Evolutionary conservation across 2,113 vertebrate genomes (phyloP), one percentile per base, ranked within the genome.

Genomic region (Beaufortia kweichowensis): DNA sequence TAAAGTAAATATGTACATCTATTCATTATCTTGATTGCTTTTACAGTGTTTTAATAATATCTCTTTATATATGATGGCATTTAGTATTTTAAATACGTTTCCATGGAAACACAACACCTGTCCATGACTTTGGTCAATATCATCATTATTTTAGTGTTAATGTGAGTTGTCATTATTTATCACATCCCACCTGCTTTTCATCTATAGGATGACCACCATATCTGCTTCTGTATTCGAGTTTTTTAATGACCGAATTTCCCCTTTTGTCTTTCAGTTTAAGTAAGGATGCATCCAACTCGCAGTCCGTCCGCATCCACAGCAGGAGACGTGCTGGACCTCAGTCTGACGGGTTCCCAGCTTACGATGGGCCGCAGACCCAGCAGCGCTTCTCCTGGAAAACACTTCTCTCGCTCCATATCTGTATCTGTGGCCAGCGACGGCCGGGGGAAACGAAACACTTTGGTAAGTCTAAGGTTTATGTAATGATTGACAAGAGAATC

Each of bases 241-340:
- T 23, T n/a, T 23, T n/a, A 15, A 21, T 60, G 9, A 71, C 23
- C 2, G 7, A 59, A 23, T 61, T 19, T 11, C 19, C 14, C 15
- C 10, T 11, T 33, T 1, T 55, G 21, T 26, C 66, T 1, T 8
- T 0, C 68, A 85, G 85, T 61, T 72, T 29, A 77, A 14, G 31
- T 65, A 35, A 87, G 71, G 84, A 98, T 98, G 97, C 95, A 93
- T 84, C 89, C 93, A 6, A 82, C 90, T 15, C 93, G 92, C 2
- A 89, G 93, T 81, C 85, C 71, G 6, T 61, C 91, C 7, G 79
- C 88, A 9, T 90, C 92, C 12, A 79, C 82, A 1, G 7, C 90
- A 0, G 84, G 87, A 0, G 91, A 88, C 0, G 33, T 77, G 0
- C 8, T 87, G 59, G 96, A 95, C 28, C 93, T 99, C 75, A 87